Evolutionary conservation across 1,140 invertebrate species (phyloP).

Genomic region (Lepidurus couesii): DNA sequence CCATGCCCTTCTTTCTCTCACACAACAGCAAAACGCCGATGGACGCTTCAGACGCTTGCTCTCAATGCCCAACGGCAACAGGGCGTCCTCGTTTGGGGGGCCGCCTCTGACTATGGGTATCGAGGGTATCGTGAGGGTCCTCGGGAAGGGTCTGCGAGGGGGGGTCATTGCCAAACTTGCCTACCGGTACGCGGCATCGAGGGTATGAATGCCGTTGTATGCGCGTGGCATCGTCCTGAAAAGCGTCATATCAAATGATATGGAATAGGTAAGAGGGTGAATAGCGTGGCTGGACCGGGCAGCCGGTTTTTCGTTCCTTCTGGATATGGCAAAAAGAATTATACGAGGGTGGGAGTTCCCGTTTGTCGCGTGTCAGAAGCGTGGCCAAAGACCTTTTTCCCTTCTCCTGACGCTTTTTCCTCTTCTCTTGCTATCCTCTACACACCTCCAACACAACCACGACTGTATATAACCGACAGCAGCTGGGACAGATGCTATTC

Average conservation of each 20-base stretch:
- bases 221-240: not conserved
- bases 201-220: not conserved
- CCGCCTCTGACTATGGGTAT: too few species aligned
- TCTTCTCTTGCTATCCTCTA: not conserved
- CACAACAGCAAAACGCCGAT: not conserved
- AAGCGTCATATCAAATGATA: constrained; percentile 11
- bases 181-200: not conserved
- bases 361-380: constrained; percentile 11
- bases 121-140: not conserved
- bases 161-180: not conserved
- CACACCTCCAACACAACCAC: not conserved
- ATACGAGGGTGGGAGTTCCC: not conserved
- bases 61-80: not conserved
- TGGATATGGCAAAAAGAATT: not conserved
- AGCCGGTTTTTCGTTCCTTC: not conserved
- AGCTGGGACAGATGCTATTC: not conserved
- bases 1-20: not conserved
- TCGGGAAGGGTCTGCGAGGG: not conserved
- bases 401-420: not conserved
- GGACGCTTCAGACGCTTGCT: not conserved
- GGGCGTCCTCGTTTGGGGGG: not conserved
- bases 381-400: constrained; percentile 12
- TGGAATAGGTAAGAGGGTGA: not conserved
- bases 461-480: constrained; percentile 7
- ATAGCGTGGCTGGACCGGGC: not conserved